phyloP scores from a whole-genome alignment of 2,888 invertebrate species.

The Platycheirus rosarum region DNA sequence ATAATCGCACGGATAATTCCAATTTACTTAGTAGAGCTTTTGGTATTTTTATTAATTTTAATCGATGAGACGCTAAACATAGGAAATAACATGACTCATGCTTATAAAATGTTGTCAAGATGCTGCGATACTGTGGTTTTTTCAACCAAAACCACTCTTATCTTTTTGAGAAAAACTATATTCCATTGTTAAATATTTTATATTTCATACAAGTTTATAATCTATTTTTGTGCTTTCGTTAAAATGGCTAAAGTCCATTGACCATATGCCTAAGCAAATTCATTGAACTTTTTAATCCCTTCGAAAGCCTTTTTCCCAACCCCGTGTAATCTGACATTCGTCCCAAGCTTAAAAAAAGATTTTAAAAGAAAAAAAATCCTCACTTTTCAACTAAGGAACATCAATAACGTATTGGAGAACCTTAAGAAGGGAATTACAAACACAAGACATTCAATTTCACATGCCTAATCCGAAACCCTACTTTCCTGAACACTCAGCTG shows the following conservation, averaged over 20 bases:
- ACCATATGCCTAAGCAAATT: constrained; percentile 22
- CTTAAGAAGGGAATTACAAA: constrained; percentile 50
- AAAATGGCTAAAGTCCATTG: constrained; percentile 56
- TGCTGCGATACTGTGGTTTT: too few species aligned
- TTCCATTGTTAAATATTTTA: too few species aligned
- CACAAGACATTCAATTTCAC: constrained; percentile 59
- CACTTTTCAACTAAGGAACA: not conserved
- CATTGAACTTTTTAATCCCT: constrained; percentile 60
- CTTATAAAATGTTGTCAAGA: too few species aligned
- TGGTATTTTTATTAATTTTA: too few species aligned
- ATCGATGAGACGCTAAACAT: too few species aligned
- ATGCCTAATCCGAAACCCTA: constrained; percentile 50
- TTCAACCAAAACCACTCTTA: too few species aligned
- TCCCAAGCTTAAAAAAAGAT: too few species aligned
- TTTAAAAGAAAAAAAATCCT: constrained; percentile 28
- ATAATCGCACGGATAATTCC: too few species aligned
- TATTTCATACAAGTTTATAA: too few species aligned
- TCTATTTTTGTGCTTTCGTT: not conserved
- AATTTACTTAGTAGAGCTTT: too few species aligned
- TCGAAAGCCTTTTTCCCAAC: constrained; percentile 13
- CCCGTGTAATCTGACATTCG: not conserved
- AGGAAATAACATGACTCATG: too few species aligned
- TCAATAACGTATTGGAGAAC: constrained; percentile 13
- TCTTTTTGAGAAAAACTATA: too few species aligned
- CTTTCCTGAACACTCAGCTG: constrained; percentile 13